phyloP scores from a whole-genome alignment of 2,797 vertebrate species.

The Eptatretus atami region DNA sequence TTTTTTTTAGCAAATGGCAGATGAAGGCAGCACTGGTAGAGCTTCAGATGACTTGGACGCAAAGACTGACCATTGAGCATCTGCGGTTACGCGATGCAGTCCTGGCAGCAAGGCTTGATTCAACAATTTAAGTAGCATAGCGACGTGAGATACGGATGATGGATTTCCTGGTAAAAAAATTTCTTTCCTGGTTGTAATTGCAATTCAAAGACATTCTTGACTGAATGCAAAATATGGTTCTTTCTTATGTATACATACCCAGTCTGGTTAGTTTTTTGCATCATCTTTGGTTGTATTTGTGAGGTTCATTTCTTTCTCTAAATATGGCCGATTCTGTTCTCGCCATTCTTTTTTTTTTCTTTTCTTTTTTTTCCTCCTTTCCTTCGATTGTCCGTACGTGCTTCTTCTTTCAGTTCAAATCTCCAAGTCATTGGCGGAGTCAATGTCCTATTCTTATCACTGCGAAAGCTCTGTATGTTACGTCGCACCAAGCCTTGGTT shows the following conservation, averaged over 20 bases:
- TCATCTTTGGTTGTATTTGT: constrained; percentile 6
- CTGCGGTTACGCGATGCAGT: constrained; percentile 49
- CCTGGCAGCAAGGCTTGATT: constrained; percentile 64
- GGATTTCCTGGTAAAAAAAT: constrained; percentile 48
- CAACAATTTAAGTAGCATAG: constrained; percentile 44
- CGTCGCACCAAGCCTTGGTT: constrained; percentile 54
- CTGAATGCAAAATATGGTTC: constrained; percentile 8
- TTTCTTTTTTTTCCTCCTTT: constrained; percentile 12
- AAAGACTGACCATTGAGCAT: constrained; percentile 97
- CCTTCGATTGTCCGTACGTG: constrained; percentile 13
- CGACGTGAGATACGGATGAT: constrained; percentile 60
- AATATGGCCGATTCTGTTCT: background rate
- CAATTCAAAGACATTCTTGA: constrained; percentile 7
- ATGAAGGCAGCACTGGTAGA: constrained; percentile 82
- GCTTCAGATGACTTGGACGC: constrained; percentile 91
- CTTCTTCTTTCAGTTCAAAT: constrained; percentile 35
- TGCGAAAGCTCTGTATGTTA: constrained; percentile 65
- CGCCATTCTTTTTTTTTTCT: constrained; percentile 5
- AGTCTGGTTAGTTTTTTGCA: constrained; percentile 9
- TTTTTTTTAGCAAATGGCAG: constrained; percentile 83
- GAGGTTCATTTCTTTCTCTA: background rate
- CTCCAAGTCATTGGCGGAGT: constrained; percentile 66
- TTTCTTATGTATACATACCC: constrained; percentile 7
- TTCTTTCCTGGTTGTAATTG: constrained; percentile 7
- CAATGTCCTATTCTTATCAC: constrained; percentile 87